Conservation (phyloP, 2,888 invertebrate species). For the Ephialtes manifestator region DNA sequence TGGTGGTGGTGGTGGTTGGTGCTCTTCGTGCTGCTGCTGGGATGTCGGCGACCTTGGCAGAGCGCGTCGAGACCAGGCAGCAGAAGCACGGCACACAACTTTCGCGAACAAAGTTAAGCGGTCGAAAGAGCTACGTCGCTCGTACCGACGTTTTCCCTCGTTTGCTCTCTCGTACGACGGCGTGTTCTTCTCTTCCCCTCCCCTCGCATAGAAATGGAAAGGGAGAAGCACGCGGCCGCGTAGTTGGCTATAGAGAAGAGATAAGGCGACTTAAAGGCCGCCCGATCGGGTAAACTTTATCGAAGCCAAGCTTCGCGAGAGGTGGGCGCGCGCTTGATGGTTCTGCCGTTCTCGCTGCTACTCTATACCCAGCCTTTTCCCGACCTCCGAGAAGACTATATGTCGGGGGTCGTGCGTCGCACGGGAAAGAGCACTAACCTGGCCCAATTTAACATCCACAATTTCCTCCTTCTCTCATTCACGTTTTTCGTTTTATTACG, state of each 20-base stretch:
- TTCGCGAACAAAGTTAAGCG: constrained; percentile 85
- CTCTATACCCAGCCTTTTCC: background rate
- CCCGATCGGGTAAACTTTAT: constrained; percentile 82
- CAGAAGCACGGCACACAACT: constrained; percentile 71
- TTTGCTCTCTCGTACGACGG: constrained; percentile 36
- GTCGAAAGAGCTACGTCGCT: constrained; percentile 67
- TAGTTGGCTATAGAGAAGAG: constrained; percentile 52
- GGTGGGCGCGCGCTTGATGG: constrained; percentile 8
- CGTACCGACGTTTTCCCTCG: constrained; percentile 58
- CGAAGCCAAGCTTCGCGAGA: constrained; percentile 69
- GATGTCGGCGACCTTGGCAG: constrained; percentile 72
- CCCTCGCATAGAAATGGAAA: constrained; percentile 74
- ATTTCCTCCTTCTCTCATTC: constrained; percentile 52
- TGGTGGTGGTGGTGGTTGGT: constrained; percentile 33
- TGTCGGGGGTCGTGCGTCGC: constrained; percentile 7
- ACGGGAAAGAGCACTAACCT: constrained; percentile 76
- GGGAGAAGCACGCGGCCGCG: constrained; percentile 63
- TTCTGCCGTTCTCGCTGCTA: background rate
- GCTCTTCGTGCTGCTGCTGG: constrained; percentile 37
- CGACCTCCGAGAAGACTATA: constrained; percentile 1
- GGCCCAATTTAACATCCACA: constrained; percentile 77
- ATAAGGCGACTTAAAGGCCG: constrained; percentile 75
- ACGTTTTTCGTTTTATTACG: background rate
- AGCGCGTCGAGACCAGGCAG: constrained; percentile 32
- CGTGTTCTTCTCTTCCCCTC: constrained; percentile 50